These are phyloP conservation scores for Limanda limanda DNA, from an alignment of 2,113 vertebrate genomes.

Conservation along the genomic window DNA sequence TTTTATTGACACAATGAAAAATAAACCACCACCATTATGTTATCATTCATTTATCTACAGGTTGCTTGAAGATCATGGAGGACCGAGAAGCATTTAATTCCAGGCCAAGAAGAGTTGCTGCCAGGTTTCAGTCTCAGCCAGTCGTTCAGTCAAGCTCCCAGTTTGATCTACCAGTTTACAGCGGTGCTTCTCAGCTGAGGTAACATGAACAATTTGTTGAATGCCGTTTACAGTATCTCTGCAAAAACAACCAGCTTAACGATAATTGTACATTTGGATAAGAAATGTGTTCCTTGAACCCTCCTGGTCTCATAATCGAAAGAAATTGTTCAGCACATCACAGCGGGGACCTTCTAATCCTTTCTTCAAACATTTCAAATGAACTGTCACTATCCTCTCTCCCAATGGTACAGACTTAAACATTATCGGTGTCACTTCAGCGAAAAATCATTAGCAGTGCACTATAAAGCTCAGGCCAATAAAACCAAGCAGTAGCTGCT, in stretches of 20 bases:
- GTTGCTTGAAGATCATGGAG: conserved; percentile 39
- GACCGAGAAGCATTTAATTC: background rate
- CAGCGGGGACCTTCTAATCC: background rate
- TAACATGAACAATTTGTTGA: conserved; percentile 18
- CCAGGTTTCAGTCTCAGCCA: conserved; percentile 6
- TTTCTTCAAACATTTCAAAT: background rate
- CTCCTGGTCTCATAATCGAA: background rate
- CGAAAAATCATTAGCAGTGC: background rate
- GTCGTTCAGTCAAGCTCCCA: background rate
- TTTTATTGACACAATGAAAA: too few relatives aligned
- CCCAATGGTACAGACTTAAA: background rate
- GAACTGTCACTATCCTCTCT: background rate
- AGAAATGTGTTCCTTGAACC: background rate
- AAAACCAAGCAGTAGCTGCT: conserved; percentile 10
- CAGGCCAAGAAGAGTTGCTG: conserved; percentile 1
- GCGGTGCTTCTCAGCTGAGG: conserved; percentile 16
- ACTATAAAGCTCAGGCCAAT: background rate
- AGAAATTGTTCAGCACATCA: background rate
- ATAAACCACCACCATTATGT: too few relatives aligned
- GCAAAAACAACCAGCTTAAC: background rate
- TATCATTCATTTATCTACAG: conserved; percentile 6
- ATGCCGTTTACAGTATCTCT: background rate
- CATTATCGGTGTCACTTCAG: conserved; percentile 1
- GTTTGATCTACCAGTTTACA: background rate
- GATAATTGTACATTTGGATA: background rate